Percentiles rank a stretch among this genome's conserved stretches.
phyloP scores from a whole-genome alignment of 2,888 invertebrate genomes.

The Galerucella pusilla region DNA sequence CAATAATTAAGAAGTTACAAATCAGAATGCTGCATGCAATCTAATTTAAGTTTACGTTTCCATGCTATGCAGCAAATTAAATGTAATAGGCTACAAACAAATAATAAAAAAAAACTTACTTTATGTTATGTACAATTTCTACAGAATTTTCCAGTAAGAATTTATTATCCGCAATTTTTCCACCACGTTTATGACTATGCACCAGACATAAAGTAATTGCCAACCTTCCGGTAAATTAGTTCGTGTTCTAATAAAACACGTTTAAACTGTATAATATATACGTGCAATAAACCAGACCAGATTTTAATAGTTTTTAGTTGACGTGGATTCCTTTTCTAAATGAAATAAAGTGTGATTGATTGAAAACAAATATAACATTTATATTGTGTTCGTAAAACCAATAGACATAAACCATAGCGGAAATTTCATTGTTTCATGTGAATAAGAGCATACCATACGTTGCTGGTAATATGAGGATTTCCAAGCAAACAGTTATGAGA shows the following conservation, averaged over 20 bases:
- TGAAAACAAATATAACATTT: too few species aligned
- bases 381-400: too few species aligned
- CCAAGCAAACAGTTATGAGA: too few species aligned
- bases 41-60: background rate
- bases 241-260: slow-evolving; percentile 5
- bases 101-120: background rate
- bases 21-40: background rate
- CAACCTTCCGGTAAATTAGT: background rate
- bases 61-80: background rate
- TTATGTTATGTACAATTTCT: background rate
- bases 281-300: background rate
- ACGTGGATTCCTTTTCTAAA: background rate
- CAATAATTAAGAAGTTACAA: background rate
- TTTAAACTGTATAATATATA: background rate
- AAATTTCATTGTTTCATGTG: too few species aligned
- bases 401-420: too few species aligned
- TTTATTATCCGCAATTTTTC: slow-evolving; percentile 9
- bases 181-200: slow-evolving; percentile 1
- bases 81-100: background rate
- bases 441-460: too few species aligned
- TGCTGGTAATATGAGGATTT: too few species aligned
- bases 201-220: slow-evolving; percentile 7
- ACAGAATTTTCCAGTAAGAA: slow-evolving; percentile 3
- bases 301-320: background rate
- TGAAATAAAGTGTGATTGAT: background rate